Conservation (phyloP, 30 jellyfish, hydroid and myxozoan genomes). For the Phacellophora camtschatica region DNA sequence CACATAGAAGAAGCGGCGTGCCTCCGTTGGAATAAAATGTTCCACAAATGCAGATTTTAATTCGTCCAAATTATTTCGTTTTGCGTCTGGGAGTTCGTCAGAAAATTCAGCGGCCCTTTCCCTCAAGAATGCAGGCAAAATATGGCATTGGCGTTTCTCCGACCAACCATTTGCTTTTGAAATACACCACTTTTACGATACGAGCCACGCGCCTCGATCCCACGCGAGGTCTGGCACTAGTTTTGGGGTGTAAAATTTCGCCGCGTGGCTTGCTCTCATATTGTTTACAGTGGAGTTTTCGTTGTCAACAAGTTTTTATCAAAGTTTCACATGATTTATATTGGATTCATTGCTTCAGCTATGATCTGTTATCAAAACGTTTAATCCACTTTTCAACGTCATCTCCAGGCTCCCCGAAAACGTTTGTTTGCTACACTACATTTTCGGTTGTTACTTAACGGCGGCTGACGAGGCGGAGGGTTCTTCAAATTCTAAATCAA, state of each 20-base stretch:
- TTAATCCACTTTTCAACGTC: conserved; percentile 29
- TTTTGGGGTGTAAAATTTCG: too few relatives aligned
- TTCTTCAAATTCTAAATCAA: not conserved
- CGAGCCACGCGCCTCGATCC: too few relatives aligned
- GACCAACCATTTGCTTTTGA: conserved; percentile 35
- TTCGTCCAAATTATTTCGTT: not conserved
- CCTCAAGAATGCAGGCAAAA: conserved; percentile 7
- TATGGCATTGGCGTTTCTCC: not conserved
- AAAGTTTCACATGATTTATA: too few relatives aligned
- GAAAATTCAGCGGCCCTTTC: conserved; percentile 37
- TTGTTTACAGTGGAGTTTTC: too few relatives aligned
- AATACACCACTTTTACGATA: too few relatives aligned
- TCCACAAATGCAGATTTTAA: not conserved
- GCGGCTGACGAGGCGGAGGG: not conserved
- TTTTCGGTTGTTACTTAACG: not conserved
- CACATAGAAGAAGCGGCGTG: conserved; percentile 17
- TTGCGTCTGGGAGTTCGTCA: not conserved
- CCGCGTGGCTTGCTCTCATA: too few relatives aligned
- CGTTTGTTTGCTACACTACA: not conserved
- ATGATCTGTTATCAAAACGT: conserved; percentile 8
- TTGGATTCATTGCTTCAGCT: too few relatives aligned
- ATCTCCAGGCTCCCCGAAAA: conserved; percentile 17
- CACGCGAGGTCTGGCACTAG: too few relatives aligned
- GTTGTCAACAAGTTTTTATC: too few relatives aligned
- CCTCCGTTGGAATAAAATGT: conserved; percentile 32